A percentile compares a stretch with the other conserved stretches of the same genome.
These are phyloP conservation scores for Hylaeus volcanicus DNA, from an alignment of 1,140 invertebrate genomes.

Conservation along the genomic window DNA sequence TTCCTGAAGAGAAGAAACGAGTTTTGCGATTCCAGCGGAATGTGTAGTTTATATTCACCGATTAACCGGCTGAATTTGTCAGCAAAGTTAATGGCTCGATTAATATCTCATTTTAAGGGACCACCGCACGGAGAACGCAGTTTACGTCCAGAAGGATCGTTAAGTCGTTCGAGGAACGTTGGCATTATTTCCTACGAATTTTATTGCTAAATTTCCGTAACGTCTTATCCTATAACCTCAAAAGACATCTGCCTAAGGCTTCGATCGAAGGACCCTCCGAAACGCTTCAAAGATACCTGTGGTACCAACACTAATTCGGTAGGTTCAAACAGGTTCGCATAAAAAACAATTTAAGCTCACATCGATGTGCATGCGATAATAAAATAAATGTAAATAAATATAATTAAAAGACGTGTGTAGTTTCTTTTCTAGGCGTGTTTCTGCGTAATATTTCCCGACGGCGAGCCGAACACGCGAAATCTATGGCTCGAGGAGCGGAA, in stretches of 20 bases:
- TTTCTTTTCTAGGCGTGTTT: neutral
- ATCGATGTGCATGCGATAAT: no score
- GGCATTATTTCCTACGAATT: neutral
- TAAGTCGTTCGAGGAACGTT: neutral
- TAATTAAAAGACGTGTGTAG: no score
- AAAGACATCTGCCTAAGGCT: no score
- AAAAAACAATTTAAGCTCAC: no score
- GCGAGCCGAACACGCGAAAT: neutral
- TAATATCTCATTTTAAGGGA: slow-evolving; percentile 21
- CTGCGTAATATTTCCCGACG: neutral
- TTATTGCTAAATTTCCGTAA: neutral
- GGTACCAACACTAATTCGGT: no score
- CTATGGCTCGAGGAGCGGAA: slow-evolving; percentile 6
- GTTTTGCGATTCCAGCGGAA: slow-evolving; percentile 25
- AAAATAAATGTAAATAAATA: no score
- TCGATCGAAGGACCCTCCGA: no score
- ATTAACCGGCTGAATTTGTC: slow-evolving; percentile 27
- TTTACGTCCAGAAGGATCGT: neutral
- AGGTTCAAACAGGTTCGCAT: no score
- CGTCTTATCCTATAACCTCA: no score
- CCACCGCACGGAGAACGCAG: neutral
- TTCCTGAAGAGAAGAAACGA: slow-evolving; percentile 18
- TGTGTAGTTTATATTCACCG: neutral
- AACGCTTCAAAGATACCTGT: no score
- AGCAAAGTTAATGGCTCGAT: slow-evolving; percentile 28